Base-by-base conservation (phyloP, 2,888 invertebrate genomes). In the Ormia ochracea region DNA sequence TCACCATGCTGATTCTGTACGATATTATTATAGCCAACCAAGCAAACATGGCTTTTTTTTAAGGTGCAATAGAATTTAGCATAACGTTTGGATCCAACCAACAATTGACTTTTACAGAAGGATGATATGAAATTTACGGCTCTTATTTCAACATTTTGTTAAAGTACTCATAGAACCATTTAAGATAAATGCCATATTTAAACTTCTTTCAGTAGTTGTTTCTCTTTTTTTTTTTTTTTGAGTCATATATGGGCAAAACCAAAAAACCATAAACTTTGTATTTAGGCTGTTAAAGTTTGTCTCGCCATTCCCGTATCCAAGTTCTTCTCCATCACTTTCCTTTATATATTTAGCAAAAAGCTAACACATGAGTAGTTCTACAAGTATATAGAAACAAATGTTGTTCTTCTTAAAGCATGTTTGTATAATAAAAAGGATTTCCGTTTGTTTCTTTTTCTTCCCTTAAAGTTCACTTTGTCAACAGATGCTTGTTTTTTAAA, bases 401-500 rank as follows among this genome's bases (percentile, higher is more conserved):
- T 58, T 19, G 14, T 12, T 3, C 45, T 17, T 21, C 23, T 52
- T 31, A 33, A 45, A 61, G 63, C 54, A 50, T 76, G 43, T 76
- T 76, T 68, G 74, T 79, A 33, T 74, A 33, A 48, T 58, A 73
- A 72, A 80, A 76, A 70, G 72, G 80, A 76, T 80, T 80, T 80
- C 80, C 80, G 72, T 76, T 80, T 52, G 31, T 72, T 38, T 50
- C 33, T 59, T 50, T 58, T 58, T 10, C 23, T 33, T 56, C 31
- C 23, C 23, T 59, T 33, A 59, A 73, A 72, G 45, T 76, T 68
- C 17, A 73, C 68, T 80, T 80, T 80, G 80, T 80, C 76, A 80
- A 73, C 80, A 80, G 76, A 80, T 80, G 80, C 76, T 80, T 76
- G 72, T 54, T 63, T n/a, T n/a, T n/a, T n/a, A n/a, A n/a, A n/a